Percentiles rank a stretch among this genome's conserved stretches.
Conservation (phyloP, 2,113 vertebrate species). For the Struthio camelus region DNA sequence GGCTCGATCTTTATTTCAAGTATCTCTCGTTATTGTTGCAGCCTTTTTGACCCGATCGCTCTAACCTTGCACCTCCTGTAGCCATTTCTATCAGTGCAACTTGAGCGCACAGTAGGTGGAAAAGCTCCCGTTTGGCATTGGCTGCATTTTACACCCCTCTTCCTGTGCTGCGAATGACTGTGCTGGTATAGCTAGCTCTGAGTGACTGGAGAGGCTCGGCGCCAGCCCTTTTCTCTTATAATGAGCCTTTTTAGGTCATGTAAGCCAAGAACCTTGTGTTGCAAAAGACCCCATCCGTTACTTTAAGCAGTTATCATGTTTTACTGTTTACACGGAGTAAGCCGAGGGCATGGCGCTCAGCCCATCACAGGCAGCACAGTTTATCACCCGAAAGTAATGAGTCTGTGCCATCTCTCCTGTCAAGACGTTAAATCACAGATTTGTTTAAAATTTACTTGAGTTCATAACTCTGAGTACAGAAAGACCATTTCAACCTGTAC, state of each 20-base stretch:
- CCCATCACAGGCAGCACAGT: neutral
- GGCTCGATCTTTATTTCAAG: neutral
- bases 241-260: conserved; percentile 13
- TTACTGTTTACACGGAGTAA: neutral
- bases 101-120: fast-evolving
- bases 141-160: neutral
- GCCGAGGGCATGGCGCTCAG: neutral
- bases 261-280: neutral
- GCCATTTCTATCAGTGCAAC: fast-evolving
- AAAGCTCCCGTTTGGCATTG: neutral
- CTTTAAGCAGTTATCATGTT: neutral
- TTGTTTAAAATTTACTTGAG: conserved; percentile 42
- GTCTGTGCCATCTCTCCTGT: neutral
- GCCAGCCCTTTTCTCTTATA: neutral
- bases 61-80: neutral
- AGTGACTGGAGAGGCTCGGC: neutral
- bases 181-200: neutral
- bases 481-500: neutral
- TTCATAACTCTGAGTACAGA: conserved; percentile 6
- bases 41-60: fast-evolving
- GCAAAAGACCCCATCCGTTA: neutral
- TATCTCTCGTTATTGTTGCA: neutral
- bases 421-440: conserved; percentile 3
- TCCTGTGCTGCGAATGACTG: neutral
- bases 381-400: conserved; percentile 45